These are phyloP conservation scores for Eurois occulta DNA, from an alignment of 2,888 invertebrate species.

Conservation along the genomic window DNA sequence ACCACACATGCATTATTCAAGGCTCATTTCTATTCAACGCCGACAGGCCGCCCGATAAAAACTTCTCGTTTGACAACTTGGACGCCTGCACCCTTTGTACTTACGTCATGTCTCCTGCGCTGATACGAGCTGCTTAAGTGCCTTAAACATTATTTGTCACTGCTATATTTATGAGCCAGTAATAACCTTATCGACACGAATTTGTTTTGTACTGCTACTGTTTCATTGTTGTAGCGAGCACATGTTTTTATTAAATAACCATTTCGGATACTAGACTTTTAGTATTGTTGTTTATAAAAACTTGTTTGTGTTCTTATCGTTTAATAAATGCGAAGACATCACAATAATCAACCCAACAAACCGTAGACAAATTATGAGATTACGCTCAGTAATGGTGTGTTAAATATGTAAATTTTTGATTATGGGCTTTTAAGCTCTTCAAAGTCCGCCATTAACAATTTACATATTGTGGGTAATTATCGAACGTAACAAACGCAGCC, in stretches of 20 bases:
- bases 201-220: constrained; percentile 56
- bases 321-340: constrained; percentile 35
- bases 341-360: constrained; percentile 47
- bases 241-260: constrained; percentile 42
- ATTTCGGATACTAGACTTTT: constrained; percentile 29
- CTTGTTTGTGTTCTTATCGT: constrained; percentile 48
- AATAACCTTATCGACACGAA: constrained; percentile 63
- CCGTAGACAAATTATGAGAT: constrained; percentile 55
- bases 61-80: constrained; percentile 90
- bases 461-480: constrained; percentile 57
- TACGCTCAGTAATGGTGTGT: constrained; percentile 49
- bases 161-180: constrained; percentile 72
- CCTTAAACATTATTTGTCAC: constrained; percentile 77
- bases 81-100: constrained; percentile 89
- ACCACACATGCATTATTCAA: constrained; percentile 88
- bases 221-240: constrained; percentile 53
- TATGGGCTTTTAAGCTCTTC: constrained; percentile 55
- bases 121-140: constrained; percentile 69
- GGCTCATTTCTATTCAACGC: constrained; percentile 89
- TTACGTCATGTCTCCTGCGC: constrained; percentile 82
- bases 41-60: constrained; percentile 89
- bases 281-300: constrained; percentile 33
- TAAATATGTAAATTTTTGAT: constrained; percentile 58
- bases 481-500: constrained; percentile 46
- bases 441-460: constrained; percentile 52